phyloP scores from a whole-genome alignment of 92 coral and sea anemone genomes.

The Galaxea fascicularis region DNA sequence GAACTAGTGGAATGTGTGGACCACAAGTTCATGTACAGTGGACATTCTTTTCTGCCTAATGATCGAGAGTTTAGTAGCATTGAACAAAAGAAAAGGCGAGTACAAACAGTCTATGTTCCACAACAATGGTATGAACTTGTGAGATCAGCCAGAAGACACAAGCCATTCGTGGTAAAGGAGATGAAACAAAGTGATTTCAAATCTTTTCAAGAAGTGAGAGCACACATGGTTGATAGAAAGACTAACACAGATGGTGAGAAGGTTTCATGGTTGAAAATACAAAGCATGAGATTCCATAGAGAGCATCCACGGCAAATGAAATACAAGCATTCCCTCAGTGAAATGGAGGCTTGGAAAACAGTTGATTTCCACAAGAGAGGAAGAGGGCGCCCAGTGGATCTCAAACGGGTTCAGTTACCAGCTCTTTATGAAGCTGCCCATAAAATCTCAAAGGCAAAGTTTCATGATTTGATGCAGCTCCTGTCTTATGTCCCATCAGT shows the following conservation, averaged over 20 bases:
- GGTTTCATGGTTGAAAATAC: conserved; percentile 55
- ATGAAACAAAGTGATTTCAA: conserved; percentile 59
- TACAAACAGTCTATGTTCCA: conserved; percentile 49
- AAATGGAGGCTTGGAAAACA: conserved; percentile 59
- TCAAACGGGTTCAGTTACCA: conserved; percentile 48
- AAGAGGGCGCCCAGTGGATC: conserved; percentile 48
- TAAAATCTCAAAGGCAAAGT: conserved; percentile 64
- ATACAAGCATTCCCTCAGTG: conserved; percentile 52
- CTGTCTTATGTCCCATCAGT: conserved; percentile 61
- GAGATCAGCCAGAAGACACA: conserved; percentile 56
- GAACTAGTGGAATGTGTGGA: too few relatives aligned
- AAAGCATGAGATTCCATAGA: conserved; percentile 37
- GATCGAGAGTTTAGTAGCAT: conserved; percentile 45
- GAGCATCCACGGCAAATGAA: conserved; percentile 56
- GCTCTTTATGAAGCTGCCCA: conserved; percentile 36
- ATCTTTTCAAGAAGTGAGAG: conserved; percentile 44
- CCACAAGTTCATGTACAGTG: conserved; percentile 59
- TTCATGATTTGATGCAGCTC: conserved; percentile 51
- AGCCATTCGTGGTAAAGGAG: conserved; percentile 52
- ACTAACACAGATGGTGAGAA: conserved; percentile 56
- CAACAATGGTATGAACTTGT: conserved; percentile 55
- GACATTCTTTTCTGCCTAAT: conserved; percentile 57
- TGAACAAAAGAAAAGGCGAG: conserved; percentile 41
- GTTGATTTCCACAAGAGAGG: conserved; percentile 51
- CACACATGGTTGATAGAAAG: conserved; percentile 49